Base-by-base conservation (phyloP, 1,140 invertebrate genomes). In the Mactra quadrangularis region DNA sequence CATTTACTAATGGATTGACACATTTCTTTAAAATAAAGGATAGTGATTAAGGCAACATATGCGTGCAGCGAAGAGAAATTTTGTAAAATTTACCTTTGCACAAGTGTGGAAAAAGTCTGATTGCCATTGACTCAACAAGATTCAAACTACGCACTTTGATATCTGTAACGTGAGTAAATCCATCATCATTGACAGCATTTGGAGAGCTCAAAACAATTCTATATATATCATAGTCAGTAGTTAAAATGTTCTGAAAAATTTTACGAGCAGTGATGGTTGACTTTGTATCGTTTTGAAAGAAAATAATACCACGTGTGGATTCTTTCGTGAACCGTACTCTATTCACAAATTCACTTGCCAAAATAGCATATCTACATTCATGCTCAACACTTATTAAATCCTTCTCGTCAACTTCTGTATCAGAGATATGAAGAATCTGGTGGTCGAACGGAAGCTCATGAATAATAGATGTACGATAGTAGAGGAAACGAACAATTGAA, bases 331-430 rank as follows among this genome's bases (percentile, higher is more conserved):
- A 68, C 25, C 47, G 3, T 27, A 68, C 29, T 47, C 6, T 3
- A n/a, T 68, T 50, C 11, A 68, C 31, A 17, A 68, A 68, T 27
- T 68, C 2, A 15, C 41, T 47, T 29, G 64, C 64, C 25, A 68
- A 22, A 22, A 50, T 31, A 33, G 41, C 41, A 68, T 68, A 68
- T 6, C 4, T 52, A n/a, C 64, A 68, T 27, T 47, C 64, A 50
- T 35, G 47, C 25, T 68, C 29, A 17, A 27, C 15, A 6, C 3
- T 50, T 17, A 50, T 25, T 27, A 31, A 31, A 27, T 50, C 41
- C 7, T 68, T 25, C 4, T n/a, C n/a, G 0, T 52, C 29, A 11
- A 68, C 17, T 27, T 22, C 22, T 68, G 27, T 31, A 17, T 68
- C 64, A 3, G 64, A 50, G 27, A 68, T 68, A 29, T 68, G 38